Evolutionary conservation across 1,140 invertebrate genomes (phyloP).

Genomic region (Antheraea mylitta): DNA sequence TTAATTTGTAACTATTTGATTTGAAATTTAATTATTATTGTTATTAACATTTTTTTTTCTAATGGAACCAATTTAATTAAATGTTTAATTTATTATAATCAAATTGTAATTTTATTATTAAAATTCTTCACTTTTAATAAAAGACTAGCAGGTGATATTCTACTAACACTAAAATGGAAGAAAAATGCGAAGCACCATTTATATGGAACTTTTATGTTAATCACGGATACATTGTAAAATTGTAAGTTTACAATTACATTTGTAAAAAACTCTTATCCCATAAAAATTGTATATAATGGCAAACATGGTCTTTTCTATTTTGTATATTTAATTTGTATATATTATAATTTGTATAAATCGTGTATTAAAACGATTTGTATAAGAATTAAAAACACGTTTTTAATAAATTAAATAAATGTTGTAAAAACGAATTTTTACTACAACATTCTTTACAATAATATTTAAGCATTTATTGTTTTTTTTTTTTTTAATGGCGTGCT

Average conservation of each 20-base stretch:
- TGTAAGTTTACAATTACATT: neutral
- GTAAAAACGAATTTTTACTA: no score
- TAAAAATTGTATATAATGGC: slow-evolving; percentile 1
- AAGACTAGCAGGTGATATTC: slow-evolving; percentile 32
- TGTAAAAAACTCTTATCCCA: neutral
- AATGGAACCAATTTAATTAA: no score
- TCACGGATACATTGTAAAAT: neutral
- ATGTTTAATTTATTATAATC: no score
- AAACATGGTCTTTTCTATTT: neutral
- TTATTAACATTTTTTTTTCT: no score
- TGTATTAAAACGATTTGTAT: neutral
- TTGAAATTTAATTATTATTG: no score
- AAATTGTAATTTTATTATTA: no score
- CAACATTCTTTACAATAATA: no score
- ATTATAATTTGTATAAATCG: neutral
- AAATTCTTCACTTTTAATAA: neutral
- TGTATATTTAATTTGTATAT: neutral
- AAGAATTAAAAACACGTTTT: no score
- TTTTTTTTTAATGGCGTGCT: no score
- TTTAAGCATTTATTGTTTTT: no score
- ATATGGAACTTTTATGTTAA: slow-evolving; percentile 8
- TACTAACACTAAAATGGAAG: slow-evolving; percentile 27
- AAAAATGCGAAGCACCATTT: slow-evolving; percentile 27
- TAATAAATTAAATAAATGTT: no score
- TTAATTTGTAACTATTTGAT: neutral